Conservation (phyloP, 1,140 invertebrate species). For the Pararge aegeria region DNA sequence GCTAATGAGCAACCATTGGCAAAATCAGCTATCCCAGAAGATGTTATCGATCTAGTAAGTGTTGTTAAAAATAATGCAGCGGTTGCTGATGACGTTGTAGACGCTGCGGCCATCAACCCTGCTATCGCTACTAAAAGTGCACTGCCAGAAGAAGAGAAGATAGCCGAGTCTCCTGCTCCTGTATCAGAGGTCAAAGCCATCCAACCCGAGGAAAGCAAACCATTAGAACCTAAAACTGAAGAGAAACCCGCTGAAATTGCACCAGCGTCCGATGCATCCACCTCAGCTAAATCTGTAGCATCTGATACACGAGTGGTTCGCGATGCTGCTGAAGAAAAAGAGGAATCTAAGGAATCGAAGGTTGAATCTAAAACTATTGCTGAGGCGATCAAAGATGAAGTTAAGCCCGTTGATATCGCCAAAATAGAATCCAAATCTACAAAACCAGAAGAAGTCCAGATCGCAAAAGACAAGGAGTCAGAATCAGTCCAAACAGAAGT, state of each 20-base stretch:
- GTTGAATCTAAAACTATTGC: constrained; percentile 31
- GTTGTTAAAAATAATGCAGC: constrained; percentile 50
- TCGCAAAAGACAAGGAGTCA: constrained; percentile 17
- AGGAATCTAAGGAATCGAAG: constrained; percentile 30
- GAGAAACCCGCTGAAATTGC: constrained; percentile 34
- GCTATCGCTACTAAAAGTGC: constrained; percentile 37
- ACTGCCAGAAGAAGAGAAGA: constrained; percentile 42
- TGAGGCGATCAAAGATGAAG: constrained; percentile 30
- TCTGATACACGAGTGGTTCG: constrained; percentile 50
- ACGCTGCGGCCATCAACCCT: constrained; percentile 51
- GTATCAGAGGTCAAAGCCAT: constrained; percentile 27
- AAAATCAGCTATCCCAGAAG: constrained; percentile 49
- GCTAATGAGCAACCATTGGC: constrained; percentile 37
- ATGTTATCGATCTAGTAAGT: constrained; percentile 55
- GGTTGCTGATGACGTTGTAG: constrained; percentile 57
- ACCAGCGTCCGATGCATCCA: constrained; percentile 16
- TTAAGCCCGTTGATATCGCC: constrained; percentile 32
- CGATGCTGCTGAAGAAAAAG: constrained; percentile 57
- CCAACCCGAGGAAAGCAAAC: constrained; percentile 32
- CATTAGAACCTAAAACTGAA: constrained; percentile 29
- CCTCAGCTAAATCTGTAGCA: constrained; percentile 21
- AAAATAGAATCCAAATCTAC: constrained; percentile 32
- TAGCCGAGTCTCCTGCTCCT: constrained; percentile 34
- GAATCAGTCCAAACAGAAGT: constrained; percentile 25
- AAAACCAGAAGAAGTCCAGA: constrained; percentile 25